Evolutionary conservation across 2,797 vertebrate species (phyloP).

Genomic region (Pampus argenteus): DNA sequence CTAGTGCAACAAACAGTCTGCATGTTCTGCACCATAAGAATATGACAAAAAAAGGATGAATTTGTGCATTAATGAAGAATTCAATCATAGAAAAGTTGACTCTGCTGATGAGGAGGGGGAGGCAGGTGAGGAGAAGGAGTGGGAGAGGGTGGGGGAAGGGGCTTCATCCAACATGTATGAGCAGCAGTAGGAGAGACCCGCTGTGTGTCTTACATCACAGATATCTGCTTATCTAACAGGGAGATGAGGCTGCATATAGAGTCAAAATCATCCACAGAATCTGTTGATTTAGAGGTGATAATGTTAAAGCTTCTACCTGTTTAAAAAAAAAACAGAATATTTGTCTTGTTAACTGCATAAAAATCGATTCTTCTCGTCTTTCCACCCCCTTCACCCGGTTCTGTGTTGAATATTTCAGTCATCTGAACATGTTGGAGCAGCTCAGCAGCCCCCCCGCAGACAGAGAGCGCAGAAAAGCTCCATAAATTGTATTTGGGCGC

Average conservation of each 20-base stretch:
- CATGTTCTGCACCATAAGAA: neutral
- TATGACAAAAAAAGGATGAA: conserved; percentile 12
- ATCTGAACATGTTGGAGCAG: conserved; percentile 31
- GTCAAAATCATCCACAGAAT: neutral
- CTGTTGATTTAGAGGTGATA: conserved; percentile 4
- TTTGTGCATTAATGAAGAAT: conserved; percentile 31
- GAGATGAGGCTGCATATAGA: neutral
- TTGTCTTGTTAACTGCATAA: conserved; percentile 24
- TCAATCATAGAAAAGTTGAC: conserved; percentile 45
- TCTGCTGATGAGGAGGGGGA: conserved; percentile 5
- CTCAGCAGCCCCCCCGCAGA: conserved; percentile 48
- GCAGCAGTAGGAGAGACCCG: conserved; percentile 45
- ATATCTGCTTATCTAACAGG: conserved; percentile 6
- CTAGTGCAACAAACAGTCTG: neutral
- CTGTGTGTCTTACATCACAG: conserved; percentile 55
- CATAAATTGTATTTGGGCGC: conserved; percentile 58
- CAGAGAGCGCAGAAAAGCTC: conserved; percentile 44
- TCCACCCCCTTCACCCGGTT: no score
- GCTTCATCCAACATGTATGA: conserved; percentile 59
- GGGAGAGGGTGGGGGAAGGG: conserved; percentile 46
- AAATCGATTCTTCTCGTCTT: conserved; percentile 4
- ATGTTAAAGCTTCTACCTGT: neutral
- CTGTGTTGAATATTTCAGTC: conserved; percentile 17
- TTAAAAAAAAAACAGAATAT: conserved; percentile 8
- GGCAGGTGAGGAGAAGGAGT: neutral